Base-by-base conservation (phyloP, 2,888 invertebrate species). In the Ochropleura leucogaster region DNA sequence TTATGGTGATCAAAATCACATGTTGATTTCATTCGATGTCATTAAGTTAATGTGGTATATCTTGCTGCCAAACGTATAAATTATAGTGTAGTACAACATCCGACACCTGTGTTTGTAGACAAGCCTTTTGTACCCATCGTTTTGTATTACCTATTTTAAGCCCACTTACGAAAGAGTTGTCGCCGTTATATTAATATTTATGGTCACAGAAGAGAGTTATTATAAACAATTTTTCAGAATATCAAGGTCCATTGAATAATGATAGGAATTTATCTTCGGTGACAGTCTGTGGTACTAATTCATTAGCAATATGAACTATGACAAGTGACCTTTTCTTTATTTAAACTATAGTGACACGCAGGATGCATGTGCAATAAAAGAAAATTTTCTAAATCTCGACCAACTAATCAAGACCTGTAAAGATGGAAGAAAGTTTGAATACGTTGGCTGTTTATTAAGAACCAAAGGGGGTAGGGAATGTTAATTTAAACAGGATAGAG, bases 1-100 rank as follows among this genome's bases (percentile, higher is more conserved):
- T 91, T 94, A 95, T 94, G 96, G 95, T 93, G 93, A 95, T 96
- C 95, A 94, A 91, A 94, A 94, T 96, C 96, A 95, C 93, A 95
- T 96, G 95, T 94, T 92, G 91, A 89, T 91, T 93, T 90, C 88
- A 90, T 90, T 87, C 85, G 83, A 86, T 83, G 83, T 90, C 89
- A 90, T 92, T 90, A 89, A 83, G 82, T 89, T 86, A 84, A 88
- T 86, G 87, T 86, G 83, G 82, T 85, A 84, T 84, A 74, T 82
- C 59, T 82, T 47, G 46, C 47, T 63, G 62, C 63, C 68, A 80
- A 81, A 82, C 78, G 70, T 78, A 84, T 80, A 85, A 77, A 79
- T 83, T 82, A 79, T 74, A 14, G n/a, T 68, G 66, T 53, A 71
- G 71, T 51, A 71, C 77, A 82, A 71, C 77, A 82, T 86, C 79